Evolutionary conservation across 2,888 invertebrate genomes (phyloP), one percentile per base, ranked within the genome.

Genomic region (Graphium colonna): DNA sequence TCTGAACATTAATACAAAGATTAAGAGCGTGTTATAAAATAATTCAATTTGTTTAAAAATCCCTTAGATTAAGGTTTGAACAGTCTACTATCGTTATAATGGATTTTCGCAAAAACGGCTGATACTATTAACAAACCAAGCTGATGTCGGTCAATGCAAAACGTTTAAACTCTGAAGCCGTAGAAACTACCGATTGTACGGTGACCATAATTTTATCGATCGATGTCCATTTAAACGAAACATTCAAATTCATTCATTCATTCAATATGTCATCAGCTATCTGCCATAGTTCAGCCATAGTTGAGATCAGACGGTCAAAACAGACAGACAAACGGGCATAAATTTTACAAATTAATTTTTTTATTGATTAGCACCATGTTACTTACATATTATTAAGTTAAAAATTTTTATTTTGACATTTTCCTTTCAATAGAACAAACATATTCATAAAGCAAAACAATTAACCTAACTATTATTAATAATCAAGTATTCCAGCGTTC

Each of bases 81-180:
- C 58, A 56, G 45, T 44, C 47, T 47, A 58, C 46, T 48, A 57
- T 55, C 12, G 13, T 12, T 36, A 12, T 36, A 1, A 36, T 36
- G 3, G 36, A 13, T 36, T 36, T 18, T 10, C 46, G 38, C 9
- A 38, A 10, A 13, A 48, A 57, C 39, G 38, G n/a, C 36, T 36
- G 47, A 59, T 45, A 42, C 51, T 55, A 52, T 63, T 55, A 58
- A 60, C 58, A 51, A 55, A 51, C 57, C 68, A 69, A 73, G 68
- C 68, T 69, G 67, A 69, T 61, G 65, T 59, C 49, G 61, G 67
- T 64, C 68, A 67, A 69, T 71, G 64, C 69, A 68, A 69, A 74
- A 66, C 73, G 67, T 75, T 78, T 77, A 79, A 68, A 45, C 46
- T 62, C 55, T 9, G 80, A 81, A 81, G 64, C 80, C 81, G 61